Base-by-base conservation (phyloP, 2,113 vertebrate genomes). In the Vanacampus margaritifer region DNA sequence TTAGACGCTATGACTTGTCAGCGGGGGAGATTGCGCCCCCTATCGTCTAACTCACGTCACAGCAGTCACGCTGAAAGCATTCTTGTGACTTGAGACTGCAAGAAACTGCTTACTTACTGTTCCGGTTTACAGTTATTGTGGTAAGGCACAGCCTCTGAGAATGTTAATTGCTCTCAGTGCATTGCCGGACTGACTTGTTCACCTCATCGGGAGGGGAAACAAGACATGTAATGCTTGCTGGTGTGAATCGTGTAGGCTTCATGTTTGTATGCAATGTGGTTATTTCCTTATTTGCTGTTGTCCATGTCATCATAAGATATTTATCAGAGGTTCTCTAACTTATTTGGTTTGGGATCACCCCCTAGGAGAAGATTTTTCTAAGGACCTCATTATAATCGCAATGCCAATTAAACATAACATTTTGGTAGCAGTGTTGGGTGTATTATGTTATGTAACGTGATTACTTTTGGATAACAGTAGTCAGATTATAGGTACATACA, bases 1-100 rank as follows among this genome's bases (percentile, higher is more conserved):
- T 74, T 36, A 17, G 53, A 71, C 80, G 60, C 66, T 71, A 45
- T 83, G 75, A 76, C 72, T 79, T 73, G 41, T 67, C 28, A 57
- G 60, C 46, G 35, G 36, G 64, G 28, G n/a, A 13, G 28, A 13
- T 0, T 28, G 75, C 83, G 2, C 65, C 81, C 51, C 51, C 78
- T 84, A 50, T 17, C 54, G 78, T 64, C 16, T 23, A 9, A 54
- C 12, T 54, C 51, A 54, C 4, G 23, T 14, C 51, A 24, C 10
- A 54, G 1, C 51, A 12, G 23, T 26, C 48, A 51, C 19, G 19
- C 48, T 24, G 23, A 24, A 9, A 9, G n/a, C 10, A 24, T 3
- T 54, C 51, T 26, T 26, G 12, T 54, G 51, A 54, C n/a, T 32
- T 1, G 23, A 54, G 6, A 19, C 26, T 5, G 5, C n/a, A 13